Evolutionary conservation across 2,797 vertebrate genomes (phyloP).

Genomic region (Anomalospiza imberbis): DNA sequence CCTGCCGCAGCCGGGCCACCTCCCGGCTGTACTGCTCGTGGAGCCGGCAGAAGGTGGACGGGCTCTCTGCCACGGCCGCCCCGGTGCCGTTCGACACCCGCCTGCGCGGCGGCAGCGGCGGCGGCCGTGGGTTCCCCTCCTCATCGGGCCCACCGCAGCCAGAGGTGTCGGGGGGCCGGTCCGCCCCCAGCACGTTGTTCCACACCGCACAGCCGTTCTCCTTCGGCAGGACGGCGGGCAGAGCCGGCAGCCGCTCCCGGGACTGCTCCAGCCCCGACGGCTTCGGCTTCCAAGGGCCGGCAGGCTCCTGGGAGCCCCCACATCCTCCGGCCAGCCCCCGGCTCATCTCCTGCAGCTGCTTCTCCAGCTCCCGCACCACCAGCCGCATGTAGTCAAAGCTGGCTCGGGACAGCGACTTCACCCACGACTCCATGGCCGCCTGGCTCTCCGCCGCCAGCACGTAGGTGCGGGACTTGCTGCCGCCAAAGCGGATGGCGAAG

Average conservation of each 20-base stretch:
- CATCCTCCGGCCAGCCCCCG: not conserved
- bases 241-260: not conserved
- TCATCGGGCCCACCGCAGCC: not conserved
- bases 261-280: not conserved
- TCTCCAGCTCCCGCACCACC: slow-evolving; percentile 93
- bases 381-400: slow-evolving; percentile 95
- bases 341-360: slow-evolving; percentile 88
- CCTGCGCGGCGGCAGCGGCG: slow-evolving; percentile 80
- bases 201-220: slow-evolving; percentile 84
- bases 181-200: slow-evolving; percentile 44
- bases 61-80: slow-evolving; percentile 24
- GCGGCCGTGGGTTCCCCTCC: slow-evolving; percentile 59
- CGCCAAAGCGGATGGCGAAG: slow-evolving; percentile 89
- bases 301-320: not conserved
- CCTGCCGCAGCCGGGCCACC: slow-evolving; percentile 78
- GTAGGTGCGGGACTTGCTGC: slow-evolving; percentile 84
- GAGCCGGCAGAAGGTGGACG: slow-evolving; percentile 81
- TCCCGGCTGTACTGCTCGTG: slow-evolving; percentile 87
- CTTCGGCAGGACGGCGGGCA: not conserved
- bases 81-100: not conserved
- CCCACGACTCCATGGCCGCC: slow-evolving; percentile 91
- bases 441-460: slow-evolving; percentile 92
- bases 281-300: not conserved
- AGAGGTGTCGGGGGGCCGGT: rapidly evolving
- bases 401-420: slow-evolving; percentile 91